Evolutionary conservation across 2,797 vertebrate genomes (phyloP), one percentile per base, ranked within the genome.

Genomic region (Nyctibius grandis): DNA sequence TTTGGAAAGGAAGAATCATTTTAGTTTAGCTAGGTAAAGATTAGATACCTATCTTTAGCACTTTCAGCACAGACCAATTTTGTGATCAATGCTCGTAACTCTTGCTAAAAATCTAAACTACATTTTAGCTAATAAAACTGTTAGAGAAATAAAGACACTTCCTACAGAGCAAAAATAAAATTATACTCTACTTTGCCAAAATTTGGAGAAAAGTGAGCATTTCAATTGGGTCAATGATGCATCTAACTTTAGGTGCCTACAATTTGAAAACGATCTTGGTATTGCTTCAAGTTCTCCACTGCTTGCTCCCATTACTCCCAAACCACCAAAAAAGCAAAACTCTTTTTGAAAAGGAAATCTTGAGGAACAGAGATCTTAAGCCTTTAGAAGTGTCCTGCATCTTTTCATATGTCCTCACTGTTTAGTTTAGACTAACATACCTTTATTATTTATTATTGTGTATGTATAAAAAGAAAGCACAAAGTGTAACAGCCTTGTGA

Each of bases 391-490:
- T 12, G 6, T 57, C 18, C 77, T 40, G 53, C 59, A 68, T 68
- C 34, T 76, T 85, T 72, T 79, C 60, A 14, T 38, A 48, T 25
- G 40, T 61, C 34, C 28, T 87, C 51, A 67, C 23, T 57, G 48
- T 70, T 94, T 77, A 65, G 33, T 69, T 90, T 69, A 94, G 42
- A 85, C 53, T 83, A 94, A 68, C 34, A 26, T 26, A 68, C n/a
- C 28, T 95, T 88, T 94, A 87, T 89, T 91, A 85, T 95, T 88
- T 94, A 87, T 89, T 91, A 85, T 14, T 72, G n/a, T 59, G 19
- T 25, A 56, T 15, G 16, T 57, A 85, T 33, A 91, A 91, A 91
- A 91, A 78, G 28, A 90, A 92, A 83, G 31, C 22, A 68, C 38
- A 68, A 91, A 6, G 45, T 69, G 4, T 47, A 83, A 61, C 0